Conservation (phyloP, 1,140 invertebrate species). For the Lordiphosa stackelbergi region DNA sequence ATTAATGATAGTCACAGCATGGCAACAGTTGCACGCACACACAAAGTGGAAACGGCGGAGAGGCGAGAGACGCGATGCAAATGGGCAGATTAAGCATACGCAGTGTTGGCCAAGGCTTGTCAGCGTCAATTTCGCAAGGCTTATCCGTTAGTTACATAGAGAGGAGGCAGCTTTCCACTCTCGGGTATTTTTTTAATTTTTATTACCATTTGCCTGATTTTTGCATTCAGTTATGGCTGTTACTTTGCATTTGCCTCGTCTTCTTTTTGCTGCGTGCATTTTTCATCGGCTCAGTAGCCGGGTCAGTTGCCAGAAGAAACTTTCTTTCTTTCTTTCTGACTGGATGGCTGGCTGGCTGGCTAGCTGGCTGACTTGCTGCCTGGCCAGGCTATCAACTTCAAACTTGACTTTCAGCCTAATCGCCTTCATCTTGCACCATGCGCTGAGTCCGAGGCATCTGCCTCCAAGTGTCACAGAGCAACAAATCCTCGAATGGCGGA, state of each 20-base stretch:
- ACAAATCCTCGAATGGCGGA: slow-evolving; percentile 6
- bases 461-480: slow-evolving; percentile 50
- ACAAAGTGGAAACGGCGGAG: slow-evolving; percentile 7
- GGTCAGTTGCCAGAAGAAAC: slow-evolving; percentile 57
- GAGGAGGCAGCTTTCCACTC: slow-evolving; percentile 50
- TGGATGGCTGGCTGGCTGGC: slow-evolving; percentile 10
- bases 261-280: slow-evolving; percentile 46
- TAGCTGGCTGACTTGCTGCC: slow-evolving; percentile 9
- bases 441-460: slow-evolving; percentile 34
- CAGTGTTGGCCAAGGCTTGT: slow-evolving; percentile 65
- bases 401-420: slow-evolving; percentile 48
- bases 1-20: slow-evolving; percentile 75
- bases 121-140: slow-evolving; percentile 65
- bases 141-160: slow-evolving; percentile 68
- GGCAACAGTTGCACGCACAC: slow-evolving; percentile 68
- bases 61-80: slow-evolving; percentile 43
- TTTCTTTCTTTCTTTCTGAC: slow-evolving; percentile 52
- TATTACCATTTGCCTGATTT: slow-evolving; percentile 67
- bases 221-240: slow-evolving; percentile 69
- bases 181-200: slow-evolving; percentile 65
- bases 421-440: slow-evolving; percentile 50
- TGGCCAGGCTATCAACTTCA: slow-evolving; percentile 38
- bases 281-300: slow-evolving; percentile 66
- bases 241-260: slow-evolving; percentile 57
- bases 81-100: slow-evolving; percentile 70